Base-by-base conservation (phyloP, 2,797 vertebrate genomes). In the Melopsittacus undulatus region DNA sequence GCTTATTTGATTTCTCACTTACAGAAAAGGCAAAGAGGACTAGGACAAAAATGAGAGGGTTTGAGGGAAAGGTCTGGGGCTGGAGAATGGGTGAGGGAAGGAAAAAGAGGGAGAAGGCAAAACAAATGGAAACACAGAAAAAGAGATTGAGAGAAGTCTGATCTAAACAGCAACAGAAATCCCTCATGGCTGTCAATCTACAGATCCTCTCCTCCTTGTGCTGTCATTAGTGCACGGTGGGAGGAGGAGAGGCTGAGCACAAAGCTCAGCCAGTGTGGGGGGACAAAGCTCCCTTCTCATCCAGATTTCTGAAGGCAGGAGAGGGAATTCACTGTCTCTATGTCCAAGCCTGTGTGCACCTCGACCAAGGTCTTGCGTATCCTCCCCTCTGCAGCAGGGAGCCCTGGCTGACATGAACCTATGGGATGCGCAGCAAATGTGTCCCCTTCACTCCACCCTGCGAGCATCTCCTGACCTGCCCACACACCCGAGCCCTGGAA, bases 201-300 rank as follows among this genome's bases (percentile, higher is more conserved):
- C 24, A 59, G 46, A 18, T 83, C 40, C 32, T 84, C n/a, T 76
- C 32, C 26, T 51, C 29, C 10, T 45, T 32, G 6, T 2, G 10
- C 21, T 83, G 17, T 26, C 38, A 23, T n/a, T n/a, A 69, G 19
- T 1, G 1, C 32, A 36, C 16, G 62, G 70, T 1, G 0, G 26
- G 42, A 82, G 21, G 32, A 80, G 57, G 14, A 52, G 9, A 54
- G 29, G 40, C 22, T 74, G 62, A 69, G 36, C 8, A 38, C 49
- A 56, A 64, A 87, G 24, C 34, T 63, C n/a, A 67, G 77, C 8
- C 10, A 18, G 6, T 1, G 1, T 4, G 6, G n/a, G 23, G 23
- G 32, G 10, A 69, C 27, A 86, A 57, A 52, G 15, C 17, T 89
- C 32, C 21, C 23, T 83, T 68, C n/a, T 75, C 32, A 32, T 13